Base-by-base conservation (phyloP, 1,140 invertebrate species). In the Rhyzopertha dominica region DNA sequence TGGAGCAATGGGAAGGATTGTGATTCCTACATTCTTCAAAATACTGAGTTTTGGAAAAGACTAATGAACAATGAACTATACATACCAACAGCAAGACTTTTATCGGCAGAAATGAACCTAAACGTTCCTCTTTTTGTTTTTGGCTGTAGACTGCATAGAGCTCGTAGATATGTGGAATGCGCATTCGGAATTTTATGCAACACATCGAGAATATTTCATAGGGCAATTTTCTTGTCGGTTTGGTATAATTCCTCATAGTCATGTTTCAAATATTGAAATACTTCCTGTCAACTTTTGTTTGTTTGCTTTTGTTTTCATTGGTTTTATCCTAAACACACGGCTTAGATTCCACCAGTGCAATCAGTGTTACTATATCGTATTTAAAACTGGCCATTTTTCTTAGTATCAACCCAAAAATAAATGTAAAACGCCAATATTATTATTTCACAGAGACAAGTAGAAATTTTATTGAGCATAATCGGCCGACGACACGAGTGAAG, bases 81-180 rank as follows among this genome's bases (percentile, higher is more conserved):
- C 12, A 30, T 41, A 41, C 45, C 43, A 29, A 19, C 28, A 18
- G 35, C 36, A 39, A 47, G 37, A 41, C 37, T 30, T 23, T 23
- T 47, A 22, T 16, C 38, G 20, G 19, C 28, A 47, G 9, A 22
- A 28, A 44, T 25, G 1, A 30, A 16, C 12, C n/a, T 31, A 39
- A 39, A 38, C 22, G 35, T 46, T 16, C 36, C 35, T 3, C 31
- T 38, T 36, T 25, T 46, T 35, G 56, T 67, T 34, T 68, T 62
- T 39, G 66, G 66, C 51, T 67, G 68, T 48, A 57, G 67, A 48
- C 50, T 70, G 13, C 63, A 54, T 45, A 52, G 68, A 50, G 71
- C 67, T 13, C 53, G 66, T 47, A 31, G 24, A 29, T 20, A n/a
- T 13, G 37, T 42, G 5, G 43, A 46, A 43, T 46, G 43, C 16